Conservation (phyloP, 2,797 vertebrate species). For the Tapera naevia region DNA sequence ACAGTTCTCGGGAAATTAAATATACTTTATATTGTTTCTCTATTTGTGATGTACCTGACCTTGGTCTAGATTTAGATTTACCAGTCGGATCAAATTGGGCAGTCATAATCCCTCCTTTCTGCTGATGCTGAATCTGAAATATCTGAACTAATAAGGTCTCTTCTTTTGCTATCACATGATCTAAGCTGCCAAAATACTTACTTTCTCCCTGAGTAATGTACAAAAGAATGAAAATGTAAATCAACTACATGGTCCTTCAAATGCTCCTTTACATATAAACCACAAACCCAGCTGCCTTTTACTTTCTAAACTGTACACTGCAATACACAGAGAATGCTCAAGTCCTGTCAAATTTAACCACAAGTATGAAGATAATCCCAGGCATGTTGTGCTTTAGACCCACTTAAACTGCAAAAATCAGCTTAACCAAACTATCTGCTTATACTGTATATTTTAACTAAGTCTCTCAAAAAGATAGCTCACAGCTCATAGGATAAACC, state of each 20-base stretch:
- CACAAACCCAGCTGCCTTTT: neutral
- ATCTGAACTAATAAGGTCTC: slow-evolving; percentile 36
- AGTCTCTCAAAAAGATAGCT: slow-evolving; percentile 27
- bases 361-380: slow-evolving; percentile 51
- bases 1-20: slow-evolving; percentile 48
- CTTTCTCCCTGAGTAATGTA: slow-evolving; percentile 29
- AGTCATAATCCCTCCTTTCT: slow-evolving; percentile 29
- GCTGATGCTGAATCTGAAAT: slow-evolving; percentile 16
- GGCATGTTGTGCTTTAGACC: slow-evolving; percentile 33
- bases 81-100: neutral
- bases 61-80: slow-evolving; percentile 17
- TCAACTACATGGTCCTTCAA: neutral
- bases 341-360: slow-evolving; percentile 47
- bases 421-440: slow-evolving; percentile 47
- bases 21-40: neutral
- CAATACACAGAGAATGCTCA: slow-evolving; percentile 15
- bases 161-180: neutral
- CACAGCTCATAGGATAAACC: neutral
- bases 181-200: slow-evolving; percentile 41
- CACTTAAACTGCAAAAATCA: slow-evolving; percentile 49
- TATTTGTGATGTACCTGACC: neutral
- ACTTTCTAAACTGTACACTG: neutral
- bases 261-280: neutral
- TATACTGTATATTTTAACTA: slow-evolving; percentile 8
- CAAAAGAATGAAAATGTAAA: slow-evolving; percentile 18